phyloP scores from a whole-genome alignment of 1,140 invertebrate species.

The Colletes latitarsis region DNA sequence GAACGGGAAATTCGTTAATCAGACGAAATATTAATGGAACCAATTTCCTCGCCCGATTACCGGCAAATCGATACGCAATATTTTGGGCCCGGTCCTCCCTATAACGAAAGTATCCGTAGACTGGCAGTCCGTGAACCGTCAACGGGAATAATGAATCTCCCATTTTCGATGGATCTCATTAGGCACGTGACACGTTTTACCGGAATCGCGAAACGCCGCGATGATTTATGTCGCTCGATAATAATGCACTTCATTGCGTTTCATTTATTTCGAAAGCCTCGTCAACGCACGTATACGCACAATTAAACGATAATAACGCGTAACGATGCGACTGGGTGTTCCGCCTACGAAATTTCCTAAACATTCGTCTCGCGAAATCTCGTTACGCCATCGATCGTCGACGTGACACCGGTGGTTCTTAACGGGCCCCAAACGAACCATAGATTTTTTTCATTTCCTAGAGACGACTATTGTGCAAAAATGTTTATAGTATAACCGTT shows the following conservation, averaged over 20 bases:
- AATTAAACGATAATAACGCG: slow-evolving; percentile 26
- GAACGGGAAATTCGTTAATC: slow-evolving; percentile 27
- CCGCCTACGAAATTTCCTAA: background rate
- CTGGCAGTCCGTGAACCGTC: slow-evolving; percentile 10
- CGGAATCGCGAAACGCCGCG: slow-evolving; percentile 32
- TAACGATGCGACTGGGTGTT: background rate
- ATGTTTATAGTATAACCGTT: too few relatives aligned
- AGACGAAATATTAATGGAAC: slow-evolving; percentile 44
- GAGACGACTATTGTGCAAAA: too few relatives aligned
- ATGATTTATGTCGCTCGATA: slow-evolving; percentile 55
- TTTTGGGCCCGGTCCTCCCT: slow-evolving; percentile 4
- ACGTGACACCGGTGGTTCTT: too few relatives aligned
- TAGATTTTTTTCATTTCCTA: too few relatives aligned
- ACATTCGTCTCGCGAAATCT: too few relatives aligned
- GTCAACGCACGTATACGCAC: background rate
- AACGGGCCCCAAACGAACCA: too few relatives aligned
- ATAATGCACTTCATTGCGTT: slow-evolving; percentile 55
- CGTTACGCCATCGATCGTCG: too few relatives aligned
- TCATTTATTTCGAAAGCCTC: slow-evolving; percentile 46
- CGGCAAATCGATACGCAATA: slow-evolving; percentile 28
- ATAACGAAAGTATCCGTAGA: slow-evolving; percentile 23
- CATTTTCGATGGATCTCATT: slow-evolving; percentile 62
- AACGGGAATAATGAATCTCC: slow-evolving; percentile 46
- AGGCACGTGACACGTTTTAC: slow-evolving; percentile 55
- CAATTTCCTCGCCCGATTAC: slow-evolving; percentile 15